phyloP scores from a whole-genome alignment of 2,797 vertebrate species.

The Erpetoichthys calabaricus region DNA sequence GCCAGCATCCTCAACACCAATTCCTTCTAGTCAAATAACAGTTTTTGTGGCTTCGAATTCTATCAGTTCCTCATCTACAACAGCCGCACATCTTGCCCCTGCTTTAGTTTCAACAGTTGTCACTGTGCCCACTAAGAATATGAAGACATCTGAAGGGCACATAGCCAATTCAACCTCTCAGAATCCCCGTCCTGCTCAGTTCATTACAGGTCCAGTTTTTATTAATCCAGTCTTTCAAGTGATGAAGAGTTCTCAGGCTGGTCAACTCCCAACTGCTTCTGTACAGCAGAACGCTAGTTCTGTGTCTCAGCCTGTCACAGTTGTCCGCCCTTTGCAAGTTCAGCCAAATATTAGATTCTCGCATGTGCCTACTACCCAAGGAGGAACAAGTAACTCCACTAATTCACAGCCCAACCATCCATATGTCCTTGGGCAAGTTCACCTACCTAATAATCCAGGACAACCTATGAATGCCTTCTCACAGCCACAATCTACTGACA shows the following conservation, averaged over 20 bases:
- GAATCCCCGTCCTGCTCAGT: conserved; percentile 59
- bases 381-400: conserved; percentile 35
- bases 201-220: conserved; percentile 75
- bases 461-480: conserved; percentile 32
- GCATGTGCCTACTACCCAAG: conserved; percentile 43
- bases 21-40: conserved; percentile 79
- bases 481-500: conserved; percentile 35
- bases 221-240: conserved; percentile 89
- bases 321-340: conserved; percentile 77
- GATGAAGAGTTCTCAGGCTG: conserved; percentile 59
- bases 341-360: conserved; percentile 79
- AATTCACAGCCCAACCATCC: conserved; percentile 46
- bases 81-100: conserved; percentile 63
- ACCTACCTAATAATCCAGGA: conserved; percentile 44
- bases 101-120: conserved; percentile 74
- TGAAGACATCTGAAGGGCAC: conserved; percentile 66
- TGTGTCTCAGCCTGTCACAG: conserved; percentile 72
- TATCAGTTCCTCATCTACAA: conserved; percentile 67
- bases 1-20: conserved; percentile 62
- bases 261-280: conserved; percentile 54
- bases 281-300: conserved; percentile 66
- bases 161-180: conserved; percentile 31
- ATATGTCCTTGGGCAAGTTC: conserved; percentile 54
- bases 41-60: conserved; percentile 90
- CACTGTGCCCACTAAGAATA: conserved; percentile 71